Conservation (phyloP, 2,797 vertebrate genomes). For the Diglossa cyanea region DNA sequence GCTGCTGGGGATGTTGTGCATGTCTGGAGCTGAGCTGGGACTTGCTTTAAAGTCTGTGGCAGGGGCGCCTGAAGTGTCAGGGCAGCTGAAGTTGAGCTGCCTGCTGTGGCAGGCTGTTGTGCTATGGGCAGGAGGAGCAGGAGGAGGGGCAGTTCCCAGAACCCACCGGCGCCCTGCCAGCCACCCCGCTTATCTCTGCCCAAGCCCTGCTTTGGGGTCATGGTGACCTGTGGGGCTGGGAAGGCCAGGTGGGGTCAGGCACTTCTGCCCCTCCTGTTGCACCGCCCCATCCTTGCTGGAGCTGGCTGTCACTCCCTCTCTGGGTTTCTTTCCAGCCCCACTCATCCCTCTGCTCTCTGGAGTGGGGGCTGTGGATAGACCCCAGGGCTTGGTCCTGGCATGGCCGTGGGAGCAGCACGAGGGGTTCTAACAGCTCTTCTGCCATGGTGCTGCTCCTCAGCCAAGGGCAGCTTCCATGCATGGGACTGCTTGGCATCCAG, state of each 20-base stretch:
- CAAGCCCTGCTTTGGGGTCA: accelerated
- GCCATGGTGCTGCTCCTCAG: background rate
- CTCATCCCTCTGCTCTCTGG: background rate
- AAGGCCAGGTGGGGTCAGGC: background rate
- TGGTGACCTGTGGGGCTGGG: background rate
- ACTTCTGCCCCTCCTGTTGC: background rate
- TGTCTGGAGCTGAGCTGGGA: background rate
- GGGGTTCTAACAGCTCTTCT: background rate
- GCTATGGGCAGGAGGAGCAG: background rate
- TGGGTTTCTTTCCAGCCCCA: background rate
- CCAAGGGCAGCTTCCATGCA: accelerated
- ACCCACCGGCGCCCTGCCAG: accelerated
- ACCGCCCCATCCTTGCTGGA: accelerated
- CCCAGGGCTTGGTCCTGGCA: accelerated
- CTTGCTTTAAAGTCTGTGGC: background rate
- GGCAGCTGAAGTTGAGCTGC: background rate
- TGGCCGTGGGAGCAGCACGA: accelerated
- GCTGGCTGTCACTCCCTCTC: background rate
- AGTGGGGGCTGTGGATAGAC: accelerated
- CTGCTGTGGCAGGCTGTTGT: background rate
- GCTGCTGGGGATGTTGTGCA: accelerated
- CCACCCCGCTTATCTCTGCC: background rate
- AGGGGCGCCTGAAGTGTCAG: background rate
- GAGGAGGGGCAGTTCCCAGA: conserved; percentile 53
- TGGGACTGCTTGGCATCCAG: accelerated